Conservation (phyloP, 1,140 invertebrate species). For the Habropoda laboriosa region DNA sequence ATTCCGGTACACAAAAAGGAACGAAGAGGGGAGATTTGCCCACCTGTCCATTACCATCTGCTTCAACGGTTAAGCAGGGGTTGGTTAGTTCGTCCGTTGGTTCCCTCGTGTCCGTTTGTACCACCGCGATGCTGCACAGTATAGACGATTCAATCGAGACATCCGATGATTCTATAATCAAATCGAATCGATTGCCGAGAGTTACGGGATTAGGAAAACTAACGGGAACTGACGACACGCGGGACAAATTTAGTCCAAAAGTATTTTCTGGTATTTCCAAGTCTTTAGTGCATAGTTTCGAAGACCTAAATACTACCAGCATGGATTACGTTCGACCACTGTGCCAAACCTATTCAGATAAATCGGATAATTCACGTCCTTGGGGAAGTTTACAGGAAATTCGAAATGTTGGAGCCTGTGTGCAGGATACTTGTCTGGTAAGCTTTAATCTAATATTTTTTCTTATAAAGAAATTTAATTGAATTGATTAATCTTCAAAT, state of each 20-base stretch:
- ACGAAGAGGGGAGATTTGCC: conserved; percentile 64
- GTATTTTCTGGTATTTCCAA: conserved; percentile 80
- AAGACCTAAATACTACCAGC: conserved; percentile 82
- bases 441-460: conserved; percentile 58
- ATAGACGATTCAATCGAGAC: conserved; percentile 58
- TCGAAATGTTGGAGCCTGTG: conserved; percentile 74
- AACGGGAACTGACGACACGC: conserved; percentile 48
- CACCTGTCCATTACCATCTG: conserved; percentile 75
- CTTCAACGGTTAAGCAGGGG: conserved; percentile 52
- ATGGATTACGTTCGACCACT: conserved; percentile 72
- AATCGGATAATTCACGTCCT: conserved; percentile 70
- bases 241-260: conserved; percentile 83
- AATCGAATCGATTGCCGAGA: conserved; percentile 50
- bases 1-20: conserved; percentile 59
- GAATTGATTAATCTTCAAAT: background rate
- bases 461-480: background rate
- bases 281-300: conserved; percentile 82
- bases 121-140: conserved; percentile 63
- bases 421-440: conserved; percentile 68
- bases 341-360: conserved; percentile 73
- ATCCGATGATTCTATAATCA: conserved; percentile 36
- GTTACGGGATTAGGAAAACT: conserved; percentile 67
- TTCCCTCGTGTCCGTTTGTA: conserved; percentile 67
- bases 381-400: conserved; percentile 85
- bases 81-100: conserved; percentile 70